Base-by-base conservation (phyloP, 2,888 invertebrate genomes). In the Tenthredo mesomela region DNA sequence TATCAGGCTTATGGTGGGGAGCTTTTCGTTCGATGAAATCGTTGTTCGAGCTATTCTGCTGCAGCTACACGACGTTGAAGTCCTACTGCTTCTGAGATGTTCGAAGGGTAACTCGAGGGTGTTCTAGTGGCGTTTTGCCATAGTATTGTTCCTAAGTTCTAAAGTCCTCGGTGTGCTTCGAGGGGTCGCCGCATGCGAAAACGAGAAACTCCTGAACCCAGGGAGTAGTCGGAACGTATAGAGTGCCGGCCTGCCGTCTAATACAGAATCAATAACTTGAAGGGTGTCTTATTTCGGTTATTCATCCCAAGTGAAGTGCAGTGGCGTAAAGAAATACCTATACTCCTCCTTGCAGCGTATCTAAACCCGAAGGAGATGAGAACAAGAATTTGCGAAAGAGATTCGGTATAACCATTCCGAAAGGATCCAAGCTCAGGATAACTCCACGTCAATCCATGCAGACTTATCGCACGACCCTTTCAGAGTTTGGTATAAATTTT, bases 211-310 rank as follows among this genome's bases (percentile, higher is more conserved):
- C 37, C 37, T 37, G 78, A 78, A 78, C 78, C 33, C 50, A 33
- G 25, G 75, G 50, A 54, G 58, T 54, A 50, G 54, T 78, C 0
- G n/a, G 54, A 54, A 78, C 54, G 33, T 33, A 47, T 25, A 47
- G 54, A 54, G 78, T 78, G 37, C 54, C 78, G n/a, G 58, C 58
- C 50, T 78, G 37, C 12, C 54, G 78, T 33, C 54, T 78, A 78
- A 78, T 54, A 58, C 54, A 37, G 25, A 78, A 78, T 78, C 78
- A 58, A 78, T 78, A 78, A 78, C 50, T 37, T 58, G 78, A 54
- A 78, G 78, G 78, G 78, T 78, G 78, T 47, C 58, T 78, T 75
- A 29, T 75, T 75, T 75, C 75, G 47, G 47, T 47, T 75, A 37
- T 75, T 21, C 12, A 15, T 70, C 0, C 25, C 47, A 47, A 47